Evolutionary conservation across 2,888 invertebrate genomes (phyloP).

Genomic region (Tetrapedia diversipes): DNA sequence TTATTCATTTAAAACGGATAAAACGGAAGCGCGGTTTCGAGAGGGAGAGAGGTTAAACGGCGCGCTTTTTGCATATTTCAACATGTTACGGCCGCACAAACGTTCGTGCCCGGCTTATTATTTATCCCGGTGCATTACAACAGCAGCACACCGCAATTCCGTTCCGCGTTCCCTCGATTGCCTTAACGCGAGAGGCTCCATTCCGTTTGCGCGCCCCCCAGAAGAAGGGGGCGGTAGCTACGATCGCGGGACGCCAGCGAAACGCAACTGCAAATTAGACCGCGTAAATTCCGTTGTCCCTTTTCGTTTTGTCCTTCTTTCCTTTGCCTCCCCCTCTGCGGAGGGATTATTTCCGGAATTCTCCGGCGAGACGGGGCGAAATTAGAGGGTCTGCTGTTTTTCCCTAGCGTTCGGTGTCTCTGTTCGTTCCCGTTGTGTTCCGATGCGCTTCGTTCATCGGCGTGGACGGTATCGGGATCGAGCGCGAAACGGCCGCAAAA

Average conservation of each 20-base stretch:
- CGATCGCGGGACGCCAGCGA: constrained; percentile 1
- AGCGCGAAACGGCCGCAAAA: constrained; percentile 32
- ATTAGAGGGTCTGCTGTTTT: constrained; percentile 23
- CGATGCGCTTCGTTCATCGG: constrained; percentile 25
- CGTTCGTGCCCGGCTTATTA: no score
- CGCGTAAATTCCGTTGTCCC: constrained; percentile 3
- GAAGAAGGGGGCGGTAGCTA: not conserved
- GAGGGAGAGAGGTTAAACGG: no score
- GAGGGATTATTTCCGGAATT: constrained; percentile 3
- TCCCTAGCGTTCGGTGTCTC: constrained; percentile 22
- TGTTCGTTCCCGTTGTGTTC: constrained; percentile 7
- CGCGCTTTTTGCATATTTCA: no score
- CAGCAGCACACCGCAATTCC: not conserved
- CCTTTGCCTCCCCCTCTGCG: no score
- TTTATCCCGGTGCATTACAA: no score
- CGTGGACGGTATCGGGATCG: constrained; percentile 11
- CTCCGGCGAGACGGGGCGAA: not conserved
- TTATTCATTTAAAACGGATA: no score
- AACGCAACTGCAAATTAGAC: constrained; percentile 33
- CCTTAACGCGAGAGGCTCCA: not conserved
- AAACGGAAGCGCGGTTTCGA: no score
- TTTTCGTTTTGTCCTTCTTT: not conserved
- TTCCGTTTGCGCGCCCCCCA: not conserved
- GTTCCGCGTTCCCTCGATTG: not conserved
- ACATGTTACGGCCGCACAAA: no score